A percentile compares a stretch with the other conserved stretches of the same genome.
Conservation (phyloP, 2,797 vertebrate species). For the Synaphobranchus kaupii region DNA sequence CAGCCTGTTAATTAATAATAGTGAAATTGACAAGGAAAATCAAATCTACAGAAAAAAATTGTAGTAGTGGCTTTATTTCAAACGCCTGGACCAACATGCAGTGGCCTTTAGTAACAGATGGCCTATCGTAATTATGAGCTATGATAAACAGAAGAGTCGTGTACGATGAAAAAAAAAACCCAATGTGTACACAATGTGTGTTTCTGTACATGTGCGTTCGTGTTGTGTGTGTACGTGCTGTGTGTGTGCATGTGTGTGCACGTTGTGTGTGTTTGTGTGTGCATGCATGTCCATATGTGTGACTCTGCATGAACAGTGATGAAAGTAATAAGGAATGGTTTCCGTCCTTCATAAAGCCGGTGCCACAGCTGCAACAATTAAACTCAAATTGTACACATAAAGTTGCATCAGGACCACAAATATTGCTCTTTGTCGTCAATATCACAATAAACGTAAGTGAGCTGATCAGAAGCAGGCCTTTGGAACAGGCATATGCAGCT, state of each 20-base stretch:
- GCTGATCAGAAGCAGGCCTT: not conserved
- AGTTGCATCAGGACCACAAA: not conserved
- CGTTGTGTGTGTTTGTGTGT: not conserved
- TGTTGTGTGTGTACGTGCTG: not conserved
- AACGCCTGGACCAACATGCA: not conserved
- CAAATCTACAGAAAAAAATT: not conserved
- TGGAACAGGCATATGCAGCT: not conserved
- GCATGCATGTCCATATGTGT: not conserved
- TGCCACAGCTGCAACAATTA: constrained; percentile 32
- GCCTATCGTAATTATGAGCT: not conserved
- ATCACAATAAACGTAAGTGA: not conserved
- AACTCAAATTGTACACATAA: constrained; percentile 12
- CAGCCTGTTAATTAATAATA: not conserved
- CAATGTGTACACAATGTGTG: no score
- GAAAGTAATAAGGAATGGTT: not conserved
- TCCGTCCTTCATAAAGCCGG: not conserved
- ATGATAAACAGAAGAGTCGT: not conserved
- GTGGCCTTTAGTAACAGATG: not conserved
- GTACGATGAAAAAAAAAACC: not conserved
- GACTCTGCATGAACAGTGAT: not conserved
- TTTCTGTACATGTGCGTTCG: no score
- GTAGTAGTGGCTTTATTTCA: not conserved
- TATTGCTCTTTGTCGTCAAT: not conserved
- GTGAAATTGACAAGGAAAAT: not conserved
- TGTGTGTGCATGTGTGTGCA: no score